phyloP scores from a whole-genome alignment of 2,797 vertebrate species.

The Sebastes paucispinis region DNA sequence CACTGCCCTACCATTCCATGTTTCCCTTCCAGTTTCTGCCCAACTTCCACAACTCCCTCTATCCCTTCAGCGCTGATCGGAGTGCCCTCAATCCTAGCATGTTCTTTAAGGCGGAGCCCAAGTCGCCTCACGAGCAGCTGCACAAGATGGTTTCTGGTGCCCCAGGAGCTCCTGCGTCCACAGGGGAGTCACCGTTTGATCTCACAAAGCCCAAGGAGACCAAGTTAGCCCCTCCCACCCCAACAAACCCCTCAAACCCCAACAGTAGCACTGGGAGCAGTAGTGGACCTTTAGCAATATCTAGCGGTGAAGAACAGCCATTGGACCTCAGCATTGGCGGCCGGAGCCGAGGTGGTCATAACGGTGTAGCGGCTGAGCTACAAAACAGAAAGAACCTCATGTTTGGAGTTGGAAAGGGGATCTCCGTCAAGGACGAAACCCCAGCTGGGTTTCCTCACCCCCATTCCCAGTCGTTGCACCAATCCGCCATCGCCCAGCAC shows the following conservation, averaged over 20 bases:
- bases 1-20: constrained; percentile 95
- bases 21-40: constrained; percentile 98
- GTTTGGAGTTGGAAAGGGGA: constrained; percentile 86
- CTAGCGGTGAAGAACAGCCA: constrained; percentile 91
- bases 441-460: constrained; percentile 77
- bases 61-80: constrained; percentile 88
- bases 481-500: constrained; percentile 73
- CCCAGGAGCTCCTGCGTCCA: constrained; percentile 79
- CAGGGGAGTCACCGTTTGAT: constrained; percentile 93
- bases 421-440: constrained; percentile 82
- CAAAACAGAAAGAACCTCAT: constrained; percentile 90
- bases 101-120: constrained; percentile 96
- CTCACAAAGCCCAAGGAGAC: constrained; percentile 95
- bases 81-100: constrained; percentile 88
- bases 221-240: constrained; percentile 80
- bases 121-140: constrained; percentile 89
- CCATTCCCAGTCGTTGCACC: constrained; percentile 85
- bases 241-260: constrained; percentile 79
- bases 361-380: constrained; percentile 83
- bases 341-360: constrained; percentile 90
- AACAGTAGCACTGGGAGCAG: constrained; percentile 64
- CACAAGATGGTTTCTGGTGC: constrained; percentile 86
- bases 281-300: constrained; percentile 64
- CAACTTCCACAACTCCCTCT: constrained; percentile 94
- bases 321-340: constrained; percentile 96